Percentiles rank a stretch among this genome's conserved stretches.
Evolutionary conservation across 2,888 invertebrate genomes (phyloP).

Genomic region (Thymelicus acteon): DNA sequence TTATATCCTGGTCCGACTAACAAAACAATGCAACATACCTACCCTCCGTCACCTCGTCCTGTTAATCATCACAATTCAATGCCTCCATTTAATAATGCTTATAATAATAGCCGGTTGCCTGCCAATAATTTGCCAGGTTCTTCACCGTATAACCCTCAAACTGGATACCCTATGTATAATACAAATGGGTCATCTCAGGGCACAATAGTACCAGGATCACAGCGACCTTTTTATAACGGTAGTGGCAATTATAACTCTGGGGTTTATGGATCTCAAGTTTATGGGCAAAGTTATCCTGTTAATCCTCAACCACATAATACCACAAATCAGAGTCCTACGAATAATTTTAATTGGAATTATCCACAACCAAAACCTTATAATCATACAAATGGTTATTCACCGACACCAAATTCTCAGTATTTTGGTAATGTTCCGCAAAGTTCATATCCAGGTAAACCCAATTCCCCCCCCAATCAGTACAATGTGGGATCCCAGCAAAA

Average conservation of each 20-base stretch:
- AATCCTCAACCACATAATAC: not conserved
- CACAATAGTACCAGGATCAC: not conserved
- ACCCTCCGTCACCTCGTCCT: conserved; percentile 9
- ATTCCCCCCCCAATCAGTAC: conserved; percentile 1
- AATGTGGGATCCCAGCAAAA: conserved; percentile 34
- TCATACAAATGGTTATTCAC: conserved; percentile 33
- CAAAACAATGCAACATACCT: conserved; percentile 9
- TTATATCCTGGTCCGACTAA: not conserved
- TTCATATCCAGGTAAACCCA: not conserved
- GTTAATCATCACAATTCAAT: conserved; percentile 11
- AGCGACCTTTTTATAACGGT: conserved; percentile 2
- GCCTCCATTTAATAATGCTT: not conserved
- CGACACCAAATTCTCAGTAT: conserved; percentile 3
- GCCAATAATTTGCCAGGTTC: conserved; percentile 13
- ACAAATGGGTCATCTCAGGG: conserved; percentile 4
- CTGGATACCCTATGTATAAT: conserved; percentile 10
- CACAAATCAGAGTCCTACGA: not conserved
- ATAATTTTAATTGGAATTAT: not conserved
- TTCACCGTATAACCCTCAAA: conserved; percentile 18
- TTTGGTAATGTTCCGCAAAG: not conserved
- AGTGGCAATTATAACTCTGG: conserved; percentile 21
- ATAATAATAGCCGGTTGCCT: conserved; percentile 9
- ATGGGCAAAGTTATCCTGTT: conserved; percentile 7
- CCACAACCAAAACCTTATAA: not conserved
- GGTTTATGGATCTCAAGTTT: not conserved